Percentiles rank a stretch among this genome's conserved stretches.
phyloP scores from a whole-genome alignment of 2,113 vertebrate species.

The Alaudala cheleensis region DNA sequence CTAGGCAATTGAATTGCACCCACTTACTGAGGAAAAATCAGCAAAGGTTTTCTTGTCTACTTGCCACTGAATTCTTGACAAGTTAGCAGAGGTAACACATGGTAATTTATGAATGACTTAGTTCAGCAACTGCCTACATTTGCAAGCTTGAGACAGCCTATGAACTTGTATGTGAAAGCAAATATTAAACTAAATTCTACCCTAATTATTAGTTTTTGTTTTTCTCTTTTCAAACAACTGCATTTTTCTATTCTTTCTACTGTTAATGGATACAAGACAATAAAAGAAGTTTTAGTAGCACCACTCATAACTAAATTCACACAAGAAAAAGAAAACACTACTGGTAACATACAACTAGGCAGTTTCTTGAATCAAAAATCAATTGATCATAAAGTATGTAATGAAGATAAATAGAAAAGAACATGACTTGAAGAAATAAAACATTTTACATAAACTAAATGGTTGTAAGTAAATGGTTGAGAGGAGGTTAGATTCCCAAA shows the following conservation, averaged over 20 bases:
- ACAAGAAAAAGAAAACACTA: background rate
- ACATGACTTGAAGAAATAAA: background rate
- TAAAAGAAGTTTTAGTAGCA: background rate
- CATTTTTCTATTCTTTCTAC: background rate
- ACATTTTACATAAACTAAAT: background rate
- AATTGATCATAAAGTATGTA: background rate
- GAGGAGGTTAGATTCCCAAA: background rate
- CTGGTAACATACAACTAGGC: background rate
- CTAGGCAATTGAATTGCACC: background rate
- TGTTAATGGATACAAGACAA: background rate
- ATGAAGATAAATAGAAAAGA: background rate
- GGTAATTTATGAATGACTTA: background rate
- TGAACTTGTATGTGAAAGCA: background rate
- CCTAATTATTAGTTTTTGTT: background rate
- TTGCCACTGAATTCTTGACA: background rate
- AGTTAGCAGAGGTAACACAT: background rate
- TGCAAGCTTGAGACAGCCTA: background rate
- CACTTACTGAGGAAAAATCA: background rate
- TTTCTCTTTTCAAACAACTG: background rate
- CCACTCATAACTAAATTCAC: background rate
- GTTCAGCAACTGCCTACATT: background rate
- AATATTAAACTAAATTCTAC: background rate
- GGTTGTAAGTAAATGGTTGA: background rate
- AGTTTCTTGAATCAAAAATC: background rate
- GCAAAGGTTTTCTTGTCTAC: background rate